Conservation (phyloP, 37 sponge, comb jelly and placozoan genomes). For the Aphrocallistes beatrix region DNA sequence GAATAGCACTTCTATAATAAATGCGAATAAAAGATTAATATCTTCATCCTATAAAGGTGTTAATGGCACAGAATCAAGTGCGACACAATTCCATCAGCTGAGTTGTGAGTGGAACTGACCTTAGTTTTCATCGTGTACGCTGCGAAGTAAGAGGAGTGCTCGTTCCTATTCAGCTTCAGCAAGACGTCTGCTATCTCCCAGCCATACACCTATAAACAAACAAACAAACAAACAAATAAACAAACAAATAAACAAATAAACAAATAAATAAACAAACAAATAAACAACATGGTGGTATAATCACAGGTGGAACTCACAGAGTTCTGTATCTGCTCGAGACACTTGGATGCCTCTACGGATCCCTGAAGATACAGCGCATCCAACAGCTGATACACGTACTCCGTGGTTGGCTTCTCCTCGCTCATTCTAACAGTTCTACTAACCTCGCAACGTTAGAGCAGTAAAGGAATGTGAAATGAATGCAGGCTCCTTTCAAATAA, state of each 20-base stretch:
- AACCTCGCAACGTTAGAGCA: no score
- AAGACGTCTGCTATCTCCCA: conserved; percentile 7
- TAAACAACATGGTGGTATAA: not conserved
- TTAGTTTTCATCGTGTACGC: not conserved
- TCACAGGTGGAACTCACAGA: not conserved
- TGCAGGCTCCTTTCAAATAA: no score
- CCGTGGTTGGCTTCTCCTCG: not conserved
- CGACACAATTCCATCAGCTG: no score
- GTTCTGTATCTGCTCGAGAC: not conserved
- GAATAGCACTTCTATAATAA: no score
- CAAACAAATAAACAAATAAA: not conserved
- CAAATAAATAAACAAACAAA: not conserved
- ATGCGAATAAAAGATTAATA: no score
- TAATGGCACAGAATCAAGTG: no score
- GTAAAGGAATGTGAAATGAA: no score
- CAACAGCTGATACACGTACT: not conserved
- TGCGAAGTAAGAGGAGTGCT: not conserved
- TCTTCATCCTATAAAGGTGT: no score
- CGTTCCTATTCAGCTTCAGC: not conserved
- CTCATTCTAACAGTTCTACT: no score
- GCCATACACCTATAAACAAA: not conserved
- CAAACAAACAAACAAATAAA: not conserved
- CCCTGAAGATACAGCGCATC: not conserved
- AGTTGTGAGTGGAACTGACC: no score
- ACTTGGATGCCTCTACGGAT: not conserved